phyloP scores from a whole-genome alignment of 1,140 invertebrate genomes.

The Plutomurus gul region DNA sequence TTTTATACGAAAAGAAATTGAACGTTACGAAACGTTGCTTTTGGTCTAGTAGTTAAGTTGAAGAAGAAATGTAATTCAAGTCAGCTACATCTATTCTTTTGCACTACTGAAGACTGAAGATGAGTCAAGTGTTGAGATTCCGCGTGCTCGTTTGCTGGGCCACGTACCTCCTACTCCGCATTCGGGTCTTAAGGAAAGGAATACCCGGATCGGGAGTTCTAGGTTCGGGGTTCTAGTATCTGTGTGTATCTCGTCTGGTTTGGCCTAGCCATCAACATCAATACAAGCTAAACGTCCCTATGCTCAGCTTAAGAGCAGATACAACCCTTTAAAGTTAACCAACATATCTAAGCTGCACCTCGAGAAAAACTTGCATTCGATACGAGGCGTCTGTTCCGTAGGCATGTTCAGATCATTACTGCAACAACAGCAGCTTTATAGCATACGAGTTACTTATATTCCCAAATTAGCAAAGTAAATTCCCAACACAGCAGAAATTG shows the following conservation, averaged over 20 bases:
- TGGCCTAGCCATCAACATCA: neutral
- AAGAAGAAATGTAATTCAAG: constrained; percentile 19
- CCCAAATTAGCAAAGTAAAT: constrained; percentile 42
- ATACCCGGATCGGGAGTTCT: constrained; percentile 4
- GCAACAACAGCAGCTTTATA: constrained; percentile 1
- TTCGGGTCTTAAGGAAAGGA: constrained; percentile 9
- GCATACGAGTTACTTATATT: too few species aligned
- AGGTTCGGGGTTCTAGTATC: neutral
- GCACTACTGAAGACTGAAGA: constrained; percentile 24
- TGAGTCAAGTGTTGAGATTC: constrained; percentile 26
- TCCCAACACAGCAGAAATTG: constrained; percentile 35
- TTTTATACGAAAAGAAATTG: neutral
- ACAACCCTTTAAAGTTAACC: neutral
- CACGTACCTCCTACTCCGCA: neutral
- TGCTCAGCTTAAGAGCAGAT: too few species aligned
- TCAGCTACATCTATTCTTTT: constrained; percentile 22
- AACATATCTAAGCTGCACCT: neutral
- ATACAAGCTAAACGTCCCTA: too few species aligned
- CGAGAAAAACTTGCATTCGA: constrained; percentile 4
- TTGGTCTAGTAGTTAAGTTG: neutral
- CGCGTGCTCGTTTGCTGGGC: constrained; percentile 25
- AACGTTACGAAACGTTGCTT: neutral
- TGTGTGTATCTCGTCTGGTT: neutral
- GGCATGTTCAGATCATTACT: too few species aligned
- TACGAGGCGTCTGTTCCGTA: neutral